Evolutionary conservation across 2,113 vertebrate genomes (phyloP), one percentile per base, ranked within the genome.

Genomic region (Trichomycterus rosablanca): DNA sequence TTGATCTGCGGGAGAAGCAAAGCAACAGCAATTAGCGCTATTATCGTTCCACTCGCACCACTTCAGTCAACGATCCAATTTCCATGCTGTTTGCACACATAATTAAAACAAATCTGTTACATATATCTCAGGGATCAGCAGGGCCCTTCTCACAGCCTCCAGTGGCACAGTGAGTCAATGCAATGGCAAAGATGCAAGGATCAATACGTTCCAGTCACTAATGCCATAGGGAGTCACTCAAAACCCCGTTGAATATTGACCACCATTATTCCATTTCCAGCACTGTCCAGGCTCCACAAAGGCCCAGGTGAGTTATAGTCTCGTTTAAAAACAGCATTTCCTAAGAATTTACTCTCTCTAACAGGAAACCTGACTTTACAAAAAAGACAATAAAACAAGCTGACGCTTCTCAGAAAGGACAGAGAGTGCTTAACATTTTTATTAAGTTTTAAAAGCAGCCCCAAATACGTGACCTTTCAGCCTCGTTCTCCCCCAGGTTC

Each of bases 71-170:
- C 71, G 78, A 85, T 85, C 81, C 80, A 83, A 84, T 88, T 83
- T 84, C 84, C 80, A 83, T 80, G 78, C 78, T 75, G 81, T 84
- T 79, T 83, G 81, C 85, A 83, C 80, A 86, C 82, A 83, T 87
- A 87, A 87, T 89, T 87, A 84, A 86, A 86, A 88, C 83, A 85
- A 88, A 87, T 87, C 82, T 81, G 83, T 80, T 86, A 81, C 83
- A 86, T 83, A 84, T 84, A 84, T 82, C 84, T 81, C 70, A 76
- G 76, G 73, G 76, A 82, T 84, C 78, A 81, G 74, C 74, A 80
- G 77, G 37, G 68, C 50, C 24, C 73, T 74, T 81, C 79, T 79
- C 79, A 82, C 74, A 73, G 76, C 66, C 81, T 81, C 80, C 72
- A 67, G 81, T 79, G 80, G 79, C 78, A 67, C 24, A 48, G 68